Evolutionary conservation across 2,113 vertebrate species (phyloP), one percentile per base, ranked within the genome.

Genomic region (Bungarus multicinctus): DNA sequence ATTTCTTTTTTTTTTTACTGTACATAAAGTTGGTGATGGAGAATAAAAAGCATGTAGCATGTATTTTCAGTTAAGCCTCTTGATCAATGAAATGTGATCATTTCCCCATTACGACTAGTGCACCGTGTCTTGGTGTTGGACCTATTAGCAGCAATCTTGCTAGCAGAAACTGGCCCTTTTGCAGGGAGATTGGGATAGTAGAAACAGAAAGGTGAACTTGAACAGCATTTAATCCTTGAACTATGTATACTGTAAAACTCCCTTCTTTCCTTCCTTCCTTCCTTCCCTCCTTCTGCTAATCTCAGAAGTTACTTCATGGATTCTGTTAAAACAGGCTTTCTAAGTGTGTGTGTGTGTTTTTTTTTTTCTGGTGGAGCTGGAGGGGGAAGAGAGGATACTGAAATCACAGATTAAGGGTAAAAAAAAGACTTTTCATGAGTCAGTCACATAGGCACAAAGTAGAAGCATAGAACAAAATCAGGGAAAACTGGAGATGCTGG

Each of bases 151-250:
- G 93, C 8, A 57, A 93, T 16, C 14, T 93, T 18, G 9, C 47
- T 53, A 64, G 47, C 27, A 45, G 81, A 39, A 64, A 55, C 58
- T n/a, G 30, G 22, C 47, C 5, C 1, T 30, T 89, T 30, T 53
- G 18, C 43, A 64, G 22, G 45, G 43, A 45, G 25, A n/a, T 18
- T 2, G 10, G 69, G 87, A 50, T 25, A 74, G 47, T 53, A 27
- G 86, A 1, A 87, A 30, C 55, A 58, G 57, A 93, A 95, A 95
- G 95, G 92, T 94, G 47, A 47, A 90, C 43, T 47, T 43, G 85
- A 45, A 43, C 14, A 50, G 5, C 43, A 16, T 50, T 88, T 52
- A 55, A 20, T 43, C 9, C 50, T 60, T 91, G 5, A 34, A 45
- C 74, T 81, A 39, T 0, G 20, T 43, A 81, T 81, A 43, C 7